Conservation (phyloP, 1,140 invertebrate genomes). For the Neodiprion pinetum region DNA sequence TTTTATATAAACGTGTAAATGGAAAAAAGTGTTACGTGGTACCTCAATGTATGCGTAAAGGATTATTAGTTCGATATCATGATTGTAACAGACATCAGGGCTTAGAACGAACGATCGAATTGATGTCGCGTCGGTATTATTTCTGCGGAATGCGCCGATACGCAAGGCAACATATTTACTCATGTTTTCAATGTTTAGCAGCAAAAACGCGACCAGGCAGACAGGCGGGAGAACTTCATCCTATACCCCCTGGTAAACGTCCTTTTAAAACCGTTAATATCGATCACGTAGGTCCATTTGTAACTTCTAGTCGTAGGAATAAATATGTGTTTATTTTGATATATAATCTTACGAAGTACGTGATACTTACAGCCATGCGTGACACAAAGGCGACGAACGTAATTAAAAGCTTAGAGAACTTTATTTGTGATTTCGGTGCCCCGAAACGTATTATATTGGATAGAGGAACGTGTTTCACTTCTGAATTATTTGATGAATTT, state of each 20-base stretch:
- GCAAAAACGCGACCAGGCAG: background rate
- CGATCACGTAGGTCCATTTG: constrained; percentile 20
- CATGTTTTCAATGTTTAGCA: background rate
- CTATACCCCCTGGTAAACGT: constrained; percentile 10
- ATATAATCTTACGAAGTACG: background rate
- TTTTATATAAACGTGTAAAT: constrained; percentile 9
- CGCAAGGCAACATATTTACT: background rate
- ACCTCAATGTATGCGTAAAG: constrained; percentile 21
- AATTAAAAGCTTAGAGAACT: background rate
- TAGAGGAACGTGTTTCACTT: constrained; percentile 9
- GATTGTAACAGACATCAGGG: constrained; percentile 2
- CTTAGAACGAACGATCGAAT: constrained; percentile 15
- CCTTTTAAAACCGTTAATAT: background rate
- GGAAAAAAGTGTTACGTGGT: constrained; percentile 19
- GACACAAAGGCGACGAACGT: background rate
- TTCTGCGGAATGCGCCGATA: constrained; percentile 15
- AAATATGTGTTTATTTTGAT: constrained; percentile 18
- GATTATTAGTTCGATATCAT: constrained; percentile 23
- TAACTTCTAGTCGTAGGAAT: constrained; percentile 9
- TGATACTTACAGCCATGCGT: too few relatives aligned
- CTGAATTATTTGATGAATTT: constrained; percentile 3
- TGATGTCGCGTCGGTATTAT: constrained; percentile 23
- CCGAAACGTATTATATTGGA: constrained; percentile 37
- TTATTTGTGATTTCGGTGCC: constrained; percentile 17
- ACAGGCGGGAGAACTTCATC: constrained; percentile 3